Percentiles rank a stretch among this genome's conserved stretches.
phyloP scores from a whole-genome alignment of 2,113 vertebrate genomes.

The Pleuronectes platessa region DNA sequence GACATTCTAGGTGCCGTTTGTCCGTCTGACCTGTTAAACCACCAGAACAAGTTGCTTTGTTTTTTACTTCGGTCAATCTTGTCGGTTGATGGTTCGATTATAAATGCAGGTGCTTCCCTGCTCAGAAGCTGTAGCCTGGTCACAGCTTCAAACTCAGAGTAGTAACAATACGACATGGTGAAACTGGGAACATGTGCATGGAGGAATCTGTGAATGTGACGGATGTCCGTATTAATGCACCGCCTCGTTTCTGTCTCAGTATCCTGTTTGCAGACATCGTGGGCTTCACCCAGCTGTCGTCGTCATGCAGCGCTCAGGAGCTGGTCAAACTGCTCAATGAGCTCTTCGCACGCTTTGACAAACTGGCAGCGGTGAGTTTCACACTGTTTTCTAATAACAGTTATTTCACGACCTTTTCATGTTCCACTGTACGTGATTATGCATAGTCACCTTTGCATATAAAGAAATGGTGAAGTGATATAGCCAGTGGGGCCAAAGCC shows the following conservation, averaged over 20 bases:
- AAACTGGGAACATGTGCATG: neutral
- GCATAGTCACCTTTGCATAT: too few relatives aligned
- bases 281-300: slow-evolving; percentile 96
- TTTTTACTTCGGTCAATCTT: neutral
- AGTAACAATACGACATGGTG: neutral
- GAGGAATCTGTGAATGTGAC: neutral
- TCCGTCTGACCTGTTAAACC: neutral
- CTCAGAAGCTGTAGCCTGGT: neutral
- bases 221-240: slow-evolving; percentile 1
- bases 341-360: slow-evolving; percentile 96
- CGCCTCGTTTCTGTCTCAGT: slow-evolving; percentile 69
- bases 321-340: slow-evolving; percentile 96
- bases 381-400: neutral
- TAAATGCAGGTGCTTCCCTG: neutral
- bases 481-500: neutral
- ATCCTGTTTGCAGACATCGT: slow-evolving; percentile 97
- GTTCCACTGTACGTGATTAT: too few relatives aligned
- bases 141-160: neutral
- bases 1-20: neutral
- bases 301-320: slow-evolving; percentile 93
- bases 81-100: neutral
- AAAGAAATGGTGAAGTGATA: too few relatives aligned
- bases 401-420: neutral
- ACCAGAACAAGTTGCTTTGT: neutral
- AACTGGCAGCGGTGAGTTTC: slow-evolving; percentile 91